Percentiles rank a stretch among this genome's conserved stretches.
Evolutionary conservation across 1,140 invertebrate genomes (phyloP).

Genomic region (Vollenhovia emeryi): DNA sequence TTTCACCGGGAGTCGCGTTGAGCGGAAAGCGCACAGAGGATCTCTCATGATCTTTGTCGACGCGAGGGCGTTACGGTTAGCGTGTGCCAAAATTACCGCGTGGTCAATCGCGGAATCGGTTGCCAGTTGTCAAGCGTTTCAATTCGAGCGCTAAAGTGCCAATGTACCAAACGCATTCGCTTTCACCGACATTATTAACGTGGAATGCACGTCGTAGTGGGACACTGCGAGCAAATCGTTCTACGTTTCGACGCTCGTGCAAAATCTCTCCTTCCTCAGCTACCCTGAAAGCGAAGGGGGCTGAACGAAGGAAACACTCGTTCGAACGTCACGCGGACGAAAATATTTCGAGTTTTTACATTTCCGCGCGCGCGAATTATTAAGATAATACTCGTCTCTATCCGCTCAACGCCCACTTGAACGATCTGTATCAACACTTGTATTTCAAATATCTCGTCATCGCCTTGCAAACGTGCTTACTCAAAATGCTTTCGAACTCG

Average conservation of each 20-base stretch:
- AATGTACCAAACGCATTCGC: slow-evolving; percentile 5
- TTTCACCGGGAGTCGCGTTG: slow-evolving; percentile 22
- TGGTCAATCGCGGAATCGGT: not conserved
- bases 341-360: slow-evolving; percentile 3
- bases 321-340: not conserved
- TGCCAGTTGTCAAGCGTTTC: not conserved
- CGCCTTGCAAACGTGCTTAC: not conserved
- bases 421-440: slow-evolving; percentile 1
- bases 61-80: not conserved
- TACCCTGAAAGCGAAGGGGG: not conserved
- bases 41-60: not conserved
- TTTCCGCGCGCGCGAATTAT: not conserved
- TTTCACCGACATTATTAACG: slow-evolving; percentile 19
- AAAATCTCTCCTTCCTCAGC: not conserved
- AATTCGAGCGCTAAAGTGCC: not conserved
- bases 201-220: not conserved
- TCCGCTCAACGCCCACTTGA: slow-evolving; percentile 29
- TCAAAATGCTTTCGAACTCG: slow-evolving; percentile 27
- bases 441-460: slow-evolving; percentile 21
- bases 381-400: not conserved
- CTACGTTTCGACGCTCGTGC: not conserved
- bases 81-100: slow-evolving; percentile 34
- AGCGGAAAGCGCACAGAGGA: slow-evolving; percentile 3
- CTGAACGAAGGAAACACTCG: not conserved
- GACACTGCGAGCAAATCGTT: not conserved